phyloP scores from a whole-genome alignment of 2,797 vertebrate species.

The Sebastes itinus region DNA sequence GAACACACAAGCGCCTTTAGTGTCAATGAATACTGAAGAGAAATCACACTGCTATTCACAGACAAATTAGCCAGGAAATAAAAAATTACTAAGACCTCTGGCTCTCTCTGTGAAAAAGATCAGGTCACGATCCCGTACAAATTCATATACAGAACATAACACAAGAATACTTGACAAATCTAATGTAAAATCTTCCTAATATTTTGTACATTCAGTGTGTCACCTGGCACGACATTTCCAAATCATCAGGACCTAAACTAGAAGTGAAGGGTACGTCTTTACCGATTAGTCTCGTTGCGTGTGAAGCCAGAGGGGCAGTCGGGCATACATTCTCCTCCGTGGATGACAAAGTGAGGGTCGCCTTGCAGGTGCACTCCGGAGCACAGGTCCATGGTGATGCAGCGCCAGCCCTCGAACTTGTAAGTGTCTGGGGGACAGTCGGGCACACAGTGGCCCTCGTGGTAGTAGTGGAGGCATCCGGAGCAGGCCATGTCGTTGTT shows the following conservation, averaged over 20 bases:
- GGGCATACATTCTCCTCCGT: slow-evolving; percentile 92
- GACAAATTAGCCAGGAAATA: background rate
- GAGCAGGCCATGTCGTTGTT: slow-evolving; percentile 89
- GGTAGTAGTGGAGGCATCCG: slow-evolving; percentile 93
- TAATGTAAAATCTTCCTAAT: background rate
- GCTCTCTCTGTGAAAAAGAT: background rate
- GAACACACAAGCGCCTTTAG: slow-evolving; percentile 21
- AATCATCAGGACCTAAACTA: slow-evolving; percentile 10
- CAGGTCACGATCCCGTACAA: background rate
- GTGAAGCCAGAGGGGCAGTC: slow-evolving; percentile 96
- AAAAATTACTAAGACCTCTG: background rate
- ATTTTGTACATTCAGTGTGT: background rate
- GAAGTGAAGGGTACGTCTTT: slow-evolving; percentile 41
- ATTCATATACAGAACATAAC: slow-evolving; percentile 1
- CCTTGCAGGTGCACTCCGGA: slow-evolving; percentile 85
- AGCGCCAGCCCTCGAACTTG: slow-evolving; percentile 97
- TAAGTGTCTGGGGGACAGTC: slow-evolving; percentile 92
- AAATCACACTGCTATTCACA: slow-evolving; percentile 6
- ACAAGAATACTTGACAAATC: background rate
- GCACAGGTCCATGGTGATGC: slow-evolving; percentile 92
- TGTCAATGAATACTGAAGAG: slow-evolving; percentile 19
- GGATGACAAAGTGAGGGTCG: slow-evolving; percentile 91
- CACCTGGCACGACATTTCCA: background rate
- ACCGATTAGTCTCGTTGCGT: slow-evolving; percentile 92
- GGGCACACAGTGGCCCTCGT: slow-evolving; percentile 88